Evolutionary conservation across 2,113 vertebrate species (phyloP), one percentile per base, ranked within the genome.

Genomic region (Anthoscopus minutus): DNA sequence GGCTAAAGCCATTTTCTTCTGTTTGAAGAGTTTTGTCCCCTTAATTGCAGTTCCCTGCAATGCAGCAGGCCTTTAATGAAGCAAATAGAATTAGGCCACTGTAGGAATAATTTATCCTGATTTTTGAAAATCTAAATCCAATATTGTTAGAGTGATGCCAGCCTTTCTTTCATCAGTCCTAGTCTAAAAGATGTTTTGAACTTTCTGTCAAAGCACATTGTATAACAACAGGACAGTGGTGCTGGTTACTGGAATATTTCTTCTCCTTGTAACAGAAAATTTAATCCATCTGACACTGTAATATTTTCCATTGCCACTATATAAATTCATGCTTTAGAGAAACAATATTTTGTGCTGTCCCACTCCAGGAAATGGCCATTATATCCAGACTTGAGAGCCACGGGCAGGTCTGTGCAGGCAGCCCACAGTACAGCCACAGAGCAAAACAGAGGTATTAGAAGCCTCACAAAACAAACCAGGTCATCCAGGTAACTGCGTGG

Each of bases 81-180:
- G 48, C 40, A 94, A 95, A 97, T 53, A 92, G 76, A 76, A 95
- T 96, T 93, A 96, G 48, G 15, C 42, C 48, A 82, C 74, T 83
- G 67, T 24, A 96, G 69, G 79, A 94, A 81, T 50, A 82, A 42
- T 90, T 96, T 71, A 92, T 95, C 67, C 64, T 86, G 48, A 83
- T 78, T 84, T 92, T 73, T 92, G 45, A 81, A 94, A 81, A 80
- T 71, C 60, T 86, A 94, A 95, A 93, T 78, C 72, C 40, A 86
- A 74, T 92, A 88, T 24, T 35, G 31, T 83, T 89, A 86, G 86
- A 96, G 70, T 0, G 14, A 92, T 71, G 28, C 40, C 88, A 33
- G 24, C 31, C 28, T 40, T 95, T 81, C 71, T 81, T 93, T 66
- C 67, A 64, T 85, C 71, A 90, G 84, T 90, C 66, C 13, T 50